A percentile compares a stretch with the other conserved stretches of the same genome.
Conservation (phyloP, 2,113 vertebrate genomes). For the Pachypanchax playfairii region DNA sequence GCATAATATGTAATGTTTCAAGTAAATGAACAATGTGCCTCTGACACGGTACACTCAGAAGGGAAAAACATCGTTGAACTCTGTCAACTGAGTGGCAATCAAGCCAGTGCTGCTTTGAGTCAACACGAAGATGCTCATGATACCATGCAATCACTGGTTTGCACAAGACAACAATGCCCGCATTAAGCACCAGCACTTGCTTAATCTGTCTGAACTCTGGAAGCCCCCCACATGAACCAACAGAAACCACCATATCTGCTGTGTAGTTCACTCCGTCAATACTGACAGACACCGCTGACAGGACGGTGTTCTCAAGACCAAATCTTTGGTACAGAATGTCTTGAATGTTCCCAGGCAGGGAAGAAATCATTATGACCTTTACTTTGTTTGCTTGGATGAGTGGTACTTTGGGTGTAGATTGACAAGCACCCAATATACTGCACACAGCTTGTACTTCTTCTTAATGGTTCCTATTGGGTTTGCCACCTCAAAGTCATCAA, state of each 20-base stretch:
- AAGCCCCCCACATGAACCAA: background rate
- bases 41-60: background rate
- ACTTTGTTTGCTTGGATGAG: background rate
- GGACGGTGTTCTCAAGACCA: background rate
- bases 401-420: background rate
- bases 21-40: background rate
- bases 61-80: background rate
- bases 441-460: background rate
- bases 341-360: background rate
- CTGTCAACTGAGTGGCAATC: background rate
- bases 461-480: too few species aligned
- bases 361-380: slow-evolving; percentile 1
- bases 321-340: background rate
- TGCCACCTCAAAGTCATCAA: too few species aligned
- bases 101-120: background rate
- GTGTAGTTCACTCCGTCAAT: background rate
- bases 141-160: background rate
- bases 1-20: background rate
- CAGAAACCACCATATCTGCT: background rate
- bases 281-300: background rate
- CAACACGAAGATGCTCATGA: background rate
- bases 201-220: background rate
- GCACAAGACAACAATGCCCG: background rate
- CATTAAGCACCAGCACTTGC: too few species aligned
- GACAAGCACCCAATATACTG: background rate